Conservation (phyloP, 2,113 vertebrate species). For the Gobio gobio region DNA sequence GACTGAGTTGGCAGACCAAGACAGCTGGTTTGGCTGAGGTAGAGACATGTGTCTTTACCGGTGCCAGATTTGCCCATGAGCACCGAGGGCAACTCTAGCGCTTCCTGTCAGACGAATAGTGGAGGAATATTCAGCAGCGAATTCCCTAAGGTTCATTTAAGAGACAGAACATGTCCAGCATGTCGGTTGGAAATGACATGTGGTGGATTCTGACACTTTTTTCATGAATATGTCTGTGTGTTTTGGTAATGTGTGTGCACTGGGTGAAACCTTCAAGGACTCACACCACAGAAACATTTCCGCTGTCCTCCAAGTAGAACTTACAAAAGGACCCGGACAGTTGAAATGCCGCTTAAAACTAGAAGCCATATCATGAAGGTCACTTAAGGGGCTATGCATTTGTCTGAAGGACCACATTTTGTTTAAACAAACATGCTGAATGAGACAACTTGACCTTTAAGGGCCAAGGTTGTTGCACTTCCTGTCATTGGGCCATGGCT, state of each 20-base stretch:
- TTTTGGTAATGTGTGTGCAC: background rate
- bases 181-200: constrained; percentile 49
- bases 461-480: constrained; percentile 6
- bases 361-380: background rate
- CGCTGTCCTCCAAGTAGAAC: background rate
- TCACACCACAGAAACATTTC: background rate
- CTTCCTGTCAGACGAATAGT: constrained; percentile 40
- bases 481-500: background rate
- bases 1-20: constrained; percentile 55
- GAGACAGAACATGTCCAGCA: constrained; percentile 47
- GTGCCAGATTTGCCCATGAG: constrained; percentile 52
- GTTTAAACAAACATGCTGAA: constrained; percentile 28
- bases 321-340: background rate
- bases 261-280: constrained; percentile 27
- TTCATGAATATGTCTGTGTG: constrained; percentile 18
- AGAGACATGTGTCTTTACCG: constrained; percentile 61
- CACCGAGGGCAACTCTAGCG: constrained; percentile 43
- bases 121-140: constrained; percentile 21
- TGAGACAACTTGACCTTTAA: constrained; percentile 20
- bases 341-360: constrained; percentile 3
- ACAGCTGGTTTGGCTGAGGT: constrained; percentile 60
- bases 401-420: background rate
- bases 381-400: background rate
- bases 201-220: constrained; percentile 38
- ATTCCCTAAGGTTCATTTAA: constrained; percentile 53